Base-by-base conservation (phyloP, 2,797 vertebrate species). In the Parotocinclus haroldoi region DNA sequence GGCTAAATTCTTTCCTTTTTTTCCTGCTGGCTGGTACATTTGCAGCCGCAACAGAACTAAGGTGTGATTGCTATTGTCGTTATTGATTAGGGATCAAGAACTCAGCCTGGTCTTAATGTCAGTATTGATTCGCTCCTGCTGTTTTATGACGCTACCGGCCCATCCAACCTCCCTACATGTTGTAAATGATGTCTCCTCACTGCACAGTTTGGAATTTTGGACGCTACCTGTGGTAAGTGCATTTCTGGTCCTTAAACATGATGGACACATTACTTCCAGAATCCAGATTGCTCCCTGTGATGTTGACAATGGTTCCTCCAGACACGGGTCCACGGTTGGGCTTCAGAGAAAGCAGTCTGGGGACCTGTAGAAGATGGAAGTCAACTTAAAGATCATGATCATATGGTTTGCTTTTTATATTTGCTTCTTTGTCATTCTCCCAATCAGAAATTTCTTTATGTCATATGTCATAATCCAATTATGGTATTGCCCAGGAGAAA, bases 191-290 rank as follows among this genome's bases (percentile, higher is more conserved):
- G 44, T 36, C 46, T 44, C 9, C 13, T 46, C 16, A 0, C 46
- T 63, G 13, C 18, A 18, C 17, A 6, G 68, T 65, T 42, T 63
- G 16, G 36, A 18, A n/a, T 7, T 66, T 65, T 13, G 56, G 72
- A 59, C 16, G 19, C 49, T 89, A 98, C 97, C 93, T 94, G 87
- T 95, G 91, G 85, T 93, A 96, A 72, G 93, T 91, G 80, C 97
- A 99, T 1, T 93, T 95, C 58, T 98, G 93, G 68, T 92, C 84
- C 67, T 95, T 96, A 18, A 99, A 95, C 82, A 91, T 93, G 79
- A 99, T 90, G 0, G 94, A 92, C 80, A 98, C 96, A 0, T 94
- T 94, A 87, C 97, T 99, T 66, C 97, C 97, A 0, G 96, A 94
- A 0, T 96, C 96, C 71, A 99, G 89, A 85, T 99, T 95, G 84